These are phyloP conservation scores for Meghimatium bilineatum DNA, from an alignment of 2,888 invertebrate species.

Conservation along the genomic window DNA sequence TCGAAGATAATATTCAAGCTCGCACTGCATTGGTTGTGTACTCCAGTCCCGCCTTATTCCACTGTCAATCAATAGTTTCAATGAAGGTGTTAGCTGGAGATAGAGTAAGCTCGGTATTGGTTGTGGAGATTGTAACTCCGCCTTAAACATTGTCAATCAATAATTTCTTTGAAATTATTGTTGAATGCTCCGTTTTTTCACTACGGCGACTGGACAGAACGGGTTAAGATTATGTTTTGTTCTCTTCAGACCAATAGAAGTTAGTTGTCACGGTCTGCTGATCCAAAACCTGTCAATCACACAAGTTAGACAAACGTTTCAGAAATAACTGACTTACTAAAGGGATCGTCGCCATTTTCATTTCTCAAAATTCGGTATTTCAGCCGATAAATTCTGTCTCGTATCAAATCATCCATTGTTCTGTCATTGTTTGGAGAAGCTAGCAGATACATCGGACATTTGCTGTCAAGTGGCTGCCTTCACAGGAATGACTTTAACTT, in stretches of 20 bases:
- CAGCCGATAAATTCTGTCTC: background rate
- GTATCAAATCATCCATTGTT: constrained; percentile 2
- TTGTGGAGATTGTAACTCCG: background rate
- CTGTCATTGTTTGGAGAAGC: background rate
- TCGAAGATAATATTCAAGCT: background rate
- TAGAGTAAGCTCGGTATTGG: background rate
- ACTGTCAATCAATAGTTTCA: too few species aligned
- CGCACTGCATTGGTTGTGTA: too few species aligned
- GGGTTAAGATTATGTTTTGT: too few species aligned
- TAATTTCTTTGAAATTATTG: background rate
- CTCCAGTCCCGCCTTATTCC: too few species aligned
- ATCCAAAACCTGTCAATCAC: constrained; percentile 11
- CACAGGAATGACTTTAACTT: background rate
- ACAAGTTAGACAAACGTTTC: background rate
- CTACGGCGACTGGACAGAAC: background rate
- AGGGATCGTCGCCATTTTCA: constrained; percentile 12
- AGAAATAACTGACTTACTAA: background rate
- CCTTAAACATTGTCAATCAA: constrained; percentile 15
- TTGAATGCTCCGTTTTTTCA: background rate
- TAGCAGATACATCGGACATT: background rate
- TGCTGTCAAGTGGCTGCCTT: background rate
- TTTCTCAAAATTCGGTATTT: background rate
- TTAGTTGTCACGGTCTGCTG: background rate
- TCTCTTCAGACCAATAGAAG: background rate
- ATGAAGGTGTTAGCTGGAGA: too few species aligned